phyloP scores from a whole-genome alignment of 2,113 vertebrate genomes.

The Anoplopoma fimbria region DNA sequence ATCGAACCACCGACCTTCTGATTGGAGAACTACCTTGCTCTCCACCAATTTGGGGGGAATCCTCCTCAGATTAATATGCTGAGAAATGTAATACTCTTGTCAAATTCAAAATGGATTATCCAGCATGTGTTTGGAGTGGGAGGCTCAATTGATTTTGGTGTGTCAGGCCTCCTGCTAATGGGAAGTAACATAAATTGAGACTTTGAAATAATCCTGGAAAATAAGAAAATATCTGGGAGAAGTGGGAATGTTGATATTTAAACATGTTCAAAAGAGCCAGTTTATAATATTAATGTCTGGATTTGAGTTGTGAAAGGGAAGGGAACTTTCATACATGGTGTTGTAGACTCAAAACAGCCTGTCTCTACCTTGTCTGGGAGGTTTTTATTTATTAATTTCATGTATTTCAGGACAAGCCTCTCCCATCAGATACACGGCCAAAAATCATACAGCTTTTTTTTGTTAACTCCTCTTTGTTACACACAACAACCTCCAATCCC shows the following conservation, averaged over 20 bases:
- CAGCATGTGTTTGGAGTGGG: conserved; percentile 32
- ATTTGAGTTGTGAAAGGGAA: neutral
- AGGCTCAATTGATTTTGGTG: conserved; percentile 17
- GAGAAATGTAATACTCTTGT: conserved; percentile 13
- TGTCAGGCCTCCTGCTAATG: conserved; percentile 3
- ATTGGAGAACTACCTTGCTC: too few relatives aligned
- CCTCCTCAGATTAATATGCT: conserved; percentile 9
- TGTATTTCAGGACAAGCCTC: neutral
- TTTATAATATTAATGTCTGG: neutral
- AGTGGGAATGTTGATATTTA: neutral
- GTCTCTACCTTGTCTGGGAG: neutral
- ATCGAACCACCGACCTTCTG: too few relatives aligned
- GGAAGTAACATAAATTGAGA: conserved; percentile 15
- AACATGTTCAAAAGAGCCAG: neutral
- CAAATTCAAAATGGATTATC: conserved; percentile 29
- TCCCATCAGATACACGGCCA: conserved; percentile 2
- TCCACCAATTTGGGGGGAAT: neutral
- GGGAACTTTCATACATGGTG: neutral
- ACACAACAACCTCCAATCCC: neutral
- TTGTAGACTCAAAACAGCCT: neutral
- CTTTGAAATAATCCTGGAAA: neutral
- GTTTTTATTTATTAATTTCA: conserved; percentile 24
- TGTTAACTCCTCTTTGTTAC: neutral
- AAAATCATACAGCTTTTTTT: neutral
- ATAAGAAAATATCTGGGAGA: neutral